Conservation (phyloP, 2,888 invertebrate species). For the Stratiomys singularior region DNA sequence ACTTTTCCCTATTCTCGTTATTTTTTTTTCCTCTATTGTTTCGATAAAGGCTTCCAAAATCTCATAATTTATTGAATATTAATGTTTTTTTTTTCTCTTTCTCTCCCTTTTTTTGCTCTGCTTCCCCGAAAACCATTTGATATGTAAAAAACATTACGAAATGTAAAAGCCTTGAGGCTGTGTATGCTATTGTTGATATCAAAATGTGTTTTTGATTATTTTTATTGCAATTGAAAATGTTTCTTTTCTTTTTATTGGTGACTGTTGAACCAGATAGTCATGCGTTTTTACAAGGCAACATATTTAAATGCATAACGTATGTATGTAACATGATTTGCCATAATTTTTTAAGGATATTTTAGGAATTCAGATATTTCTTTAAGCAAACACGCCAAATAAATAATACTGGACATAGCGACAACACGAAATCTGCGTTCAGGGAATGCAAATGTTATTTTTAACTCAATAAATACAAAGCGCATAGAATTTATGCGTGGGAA, state of each 20-base stretch:
- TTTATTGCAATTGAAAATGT: neutral
- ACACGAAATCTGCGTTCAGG: no score
- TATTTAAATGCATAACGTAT: no score
- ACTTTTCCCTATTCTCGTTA: neutral
- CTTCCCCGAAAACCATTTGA: neutral
- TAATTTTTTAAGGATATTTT: no score
- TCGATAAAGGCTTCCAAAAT: slow-evolving; percentile 9
- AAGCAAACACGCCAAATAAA: no score
- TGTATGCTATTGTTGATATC: neutral
- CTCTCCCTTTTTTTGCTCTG: no score
- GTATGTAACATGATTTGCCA: no score
- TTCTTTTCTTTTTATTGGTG: neutral
- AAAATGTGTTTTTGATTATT: slow-evolving; percentile 6
- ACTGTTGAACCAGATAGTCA: neutral
- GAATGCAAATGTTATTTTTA: no score
- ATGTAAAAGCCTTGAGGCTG: neutral
- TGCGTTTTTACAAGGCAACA: no score
- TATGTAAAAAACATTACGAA: slow-evolving; percentile 13
- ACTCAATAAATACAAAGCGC: no score
- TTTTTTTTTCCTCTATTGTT: neutral
- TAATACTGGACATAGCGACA: no score
- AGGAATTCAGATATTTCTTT: no score
- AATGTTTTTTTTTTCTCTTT: neutral
- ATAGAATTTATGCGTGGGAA: no score
- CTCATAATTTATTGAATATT: slow-evolving; percentile 18